A percentile compares a stretch with the other conserved stretches of the same genome.
These are phyloP conservation scores for Thymelicus acteon DNA, from an alignment of 2,888 invertebrate genomes.

Conservation along the genomic window DNA sequence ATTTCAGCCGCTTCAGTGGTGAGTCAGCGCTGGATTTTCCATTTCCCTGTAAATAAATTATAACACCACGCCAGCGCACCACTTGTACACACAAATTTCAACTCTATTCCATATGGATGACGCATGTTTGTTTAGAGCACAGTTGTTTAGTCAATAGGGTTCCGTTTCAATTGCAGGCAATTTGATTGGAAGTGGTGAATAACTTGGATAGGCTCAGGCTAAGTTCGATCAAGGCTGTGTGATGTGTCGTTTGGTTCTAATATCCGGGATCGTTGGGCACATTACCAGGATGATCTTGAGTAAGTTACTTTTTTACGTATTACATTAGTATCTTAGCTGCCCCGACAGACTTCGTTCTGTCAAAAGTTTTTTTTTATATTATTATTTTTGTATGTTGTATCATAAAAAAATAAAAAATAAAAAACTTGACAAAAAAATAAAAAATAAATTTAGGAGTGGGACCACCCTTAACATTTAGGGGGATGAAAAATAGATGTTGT, in stretches of 20 bases:
- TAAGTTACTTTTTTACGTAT: conserved; percentile 18
- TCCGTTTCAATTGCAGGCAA: conserved; percentile 3
- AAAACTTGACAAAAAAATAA: too few species aligned
- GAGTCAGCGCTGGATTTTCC: conserved; percentile 45
- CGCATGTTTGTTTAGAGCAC: not conserved
- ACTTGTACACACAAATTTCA: not conserved
- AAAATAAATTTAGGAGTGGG: too few species aligned
- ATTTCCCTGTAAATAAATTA: conserved; percentile 40
- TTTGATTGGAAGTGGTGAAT: conserved; percentile 12
- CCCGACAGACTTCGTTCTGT: too few species aligned
- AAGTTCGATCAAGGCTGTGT: conserved; percentile 39
- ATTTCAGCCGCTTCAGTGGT: conserved; percentile 39
- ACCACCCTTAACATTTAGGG: too few species aligned
- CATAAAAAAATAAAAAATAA: too few species aligned
- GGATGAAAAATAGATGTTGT: too few species aligned
- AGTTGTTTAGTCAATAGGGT: conserved; percentile 14
- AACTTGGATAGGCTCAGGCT: conserved; percentile 22
- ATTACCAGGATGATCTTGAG: conserved; percentile 39
- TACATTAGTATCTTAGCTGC: too few species aligned
- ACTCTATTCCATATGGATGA: conserved; percentile 16
- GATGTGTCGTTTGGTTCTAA: conserved; percentile 44
- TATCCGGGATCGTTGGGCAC: conserved; percentile 35
- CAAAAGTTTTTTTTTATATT: too few species aligned
- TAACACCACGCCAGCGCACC: conserved; percentile 13
- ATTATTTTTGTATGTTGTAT: too few species aligned